These are phyloP conservation scores for Calyptommatus sinebrachiatus DNA, from an alignment of 2,113 vertebrate genomes.

Conservation along the genomic window DNA sequence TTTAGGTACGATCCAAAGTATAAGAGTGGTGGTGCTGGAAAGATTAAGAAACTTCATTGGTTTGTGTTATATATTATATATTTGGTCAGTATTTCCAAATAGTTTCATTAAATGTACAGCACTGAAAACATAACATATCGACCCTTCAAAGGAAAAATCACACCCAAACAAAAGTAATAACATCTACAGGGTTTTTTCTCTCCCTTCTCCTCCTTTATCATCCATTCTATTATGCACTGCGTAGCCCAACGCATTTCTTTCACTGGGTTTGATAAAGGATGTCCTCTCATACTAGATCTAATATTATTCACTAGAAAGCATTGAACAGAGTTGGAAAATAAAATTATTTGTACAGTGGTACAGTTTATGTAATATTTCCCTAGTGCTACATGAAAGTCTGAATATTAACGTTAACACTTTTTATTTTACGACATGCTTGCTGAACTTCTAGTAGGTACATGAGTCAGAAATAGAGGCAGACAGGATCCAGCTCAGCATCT, in stretches of 20 bases:
- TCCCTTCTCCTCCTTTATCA: conserved; percentile 61
- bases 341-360: neutral
- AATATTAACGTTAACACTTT: neutral
- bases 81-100: conserved; percentile 64
- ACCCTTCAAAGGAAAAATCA: conserved; percentile 39
- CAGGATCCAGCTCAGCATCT: too few species aligned
- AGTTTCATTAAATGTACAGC: conserved; percentile 68
- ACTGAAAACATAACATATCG: conserved; percentile 55
- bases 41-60: conserved; percentile 51
- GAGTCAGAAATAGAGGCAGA: neutral
- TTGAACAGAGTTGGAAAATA: conserved; percentile 33
- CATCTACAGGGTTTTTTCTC: conserved; percentile 41
- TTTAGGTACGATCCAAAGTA: conserved; percentile 49
- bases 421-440: neutral
- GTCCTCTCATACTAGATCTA: conserved; percentile 50
- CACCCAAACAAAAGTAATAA: conserved; percentile 48
- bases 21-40: conserved; percentile 3
- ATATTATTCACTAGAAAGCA: conserved; percentile 48
- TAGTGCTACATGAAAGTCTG: fast-evolving
- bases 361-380: neutral
- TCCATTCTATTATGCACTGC: conserved; percentile 51
- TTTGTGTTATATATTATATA: conserved; percentile 57
- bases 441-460: neutral
- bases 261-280: conserved; percentile 61
- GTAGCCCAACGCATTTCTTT: conserved; percentile 52